Conservation (phyloP, 2,888 invertebrate species). For the Nephrotoma appendiculata region DNA sequence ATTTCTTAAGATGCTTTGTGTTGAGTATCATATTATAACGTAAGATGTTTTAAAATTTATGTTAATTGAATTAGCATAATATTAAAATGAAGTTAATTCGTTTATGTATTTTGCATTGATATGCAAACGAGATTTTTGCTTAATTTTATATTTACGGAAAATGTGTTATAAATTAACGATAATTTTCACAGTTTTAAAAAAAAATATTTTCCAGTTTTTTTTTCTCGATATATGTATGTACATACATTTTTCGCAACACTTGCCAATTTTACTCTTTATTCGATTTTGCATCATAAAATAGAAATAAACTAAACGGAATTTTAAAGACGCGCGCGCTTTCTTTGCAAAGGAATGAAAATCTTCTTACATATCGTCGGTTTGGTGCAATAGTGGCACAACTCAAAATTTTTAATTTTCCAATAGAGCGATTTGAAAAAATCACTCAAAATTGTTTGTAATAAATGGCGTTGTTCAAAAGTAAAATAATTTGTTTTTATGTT, state of each 20-base stretch:
- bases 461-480: too few species aligned
- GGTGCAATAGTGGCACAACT: neutral
- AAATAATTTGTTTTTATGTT: too few species aligned
- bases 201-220: neutral
- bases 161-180: neutral
- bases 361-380: neutral
- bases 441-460: too few species aligned
- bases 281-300: neutral
- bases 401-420: too few species aligned
- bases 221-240: neutral
- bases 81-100: neutral
- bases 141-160: neutral
- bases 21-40: too few species aligned
- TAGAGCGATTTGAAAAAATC: too few species aligned
- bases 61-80: neutral
- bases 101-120: neutral
- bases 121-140: neutral
- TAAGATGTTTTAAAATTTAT: neutral
- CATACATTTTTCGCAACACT: neutral
- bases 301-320: neutral
- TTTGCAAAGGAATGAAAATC: neutral
- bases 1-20: neutral
- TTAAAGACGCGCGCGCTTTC: neutral
- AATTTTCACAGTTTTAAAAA: neutral
- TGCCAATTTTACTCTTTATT: neutral